Base-by-base conservation (phyloP, 2,888 invertebrate species). In the Tetramorium bicarinatum region DNA sequence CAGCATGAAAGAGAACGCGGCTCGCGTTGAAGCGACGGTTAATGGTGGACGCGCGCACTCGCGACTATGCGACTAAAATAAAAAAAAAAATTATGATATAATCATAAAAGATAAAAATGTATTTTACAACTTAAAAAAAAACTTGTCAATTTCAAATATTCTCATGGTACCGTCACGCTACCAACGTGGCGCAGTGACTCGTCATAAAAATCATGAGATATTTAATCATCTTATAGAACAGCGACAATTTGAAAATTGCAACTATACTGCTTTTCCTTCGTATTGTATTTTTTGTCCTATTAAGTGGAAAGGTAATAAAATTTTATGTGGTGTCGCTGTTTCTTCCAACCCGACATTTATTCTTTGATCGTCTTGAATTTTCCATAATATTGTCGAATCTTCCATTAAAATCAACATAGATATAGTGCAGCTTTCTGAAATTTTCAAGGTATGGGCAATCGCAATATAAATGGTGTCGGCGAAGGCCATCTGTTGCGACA, bases 401-500 rank as follows among this genome's bases (percentile, higher is more conserved):
- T 0, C 0, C 15, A 41, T 52, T 29, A 69, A 83, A 85, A 91
- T 90, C 62, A 88, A 87, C 56, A 67, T 89, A 69, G 18, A 71
- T 0, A 59, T 59, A 56, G 25, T 64, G 7, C 25, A 71, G 4
- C 2, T 79, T 80, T 80, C 13, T 59, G 56, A 71, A 71, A 80
- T 71, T 47, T 80, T 80, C 25, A 80, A 80, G 79, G 59, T 71
- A 13, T 38, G 18, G 47, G 44, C 77, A 69, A 82, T n/a, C 89
- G 80, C 9, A 91, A 93, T 66, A 82, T 94, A 82, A 92, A 93
- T 75, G 85, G 88, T 2, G 85, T 93, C 54, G 90, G 91, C 0
- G 92, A 91, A 9, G 90, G 88, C 25, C 88, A 91, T 87, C 79
- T 90, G 62, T 74, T 87, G 66, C 86, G 91, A 25, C 88, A 88